These are phyloP conservation scores for Onthophagus taurus DNA, from an alignment of 1,140 invertebrate species.

Conservation along the genomic window DNA sequence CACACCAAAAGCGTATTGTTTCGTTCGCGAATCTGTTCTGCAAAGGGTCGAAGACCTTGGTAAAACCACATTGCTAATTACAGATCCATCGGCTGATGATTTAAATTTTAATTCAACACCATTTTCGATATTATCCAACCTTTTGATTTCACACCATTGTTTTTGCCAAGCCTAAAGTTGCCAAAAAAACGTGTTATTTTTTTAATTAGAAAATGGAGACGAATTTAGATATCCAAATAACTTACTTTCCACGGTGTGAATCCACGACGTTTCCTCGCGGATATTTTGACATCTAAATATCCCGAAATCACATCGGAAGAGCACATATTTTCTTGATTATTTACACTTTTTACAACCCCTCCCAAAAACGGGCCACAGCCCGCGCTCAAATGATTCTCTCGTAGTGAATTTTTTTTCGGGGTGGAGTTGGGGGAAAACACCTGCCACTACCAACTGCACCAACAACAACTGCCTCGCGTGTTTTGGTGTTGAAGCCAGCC, in stretches of 20 bases:
- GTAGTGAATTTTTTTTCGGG: not conserved
- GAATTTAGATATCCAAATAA: not conserved
- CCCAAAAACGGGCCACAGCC: conserved; percentile 10
- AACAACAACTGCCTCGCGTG: not conserved
- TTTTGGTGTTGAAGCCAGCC: no score
- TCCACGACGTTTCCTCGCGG: conserved; percentile 27
- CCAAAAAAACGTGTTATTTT: conserved; percentile 4
- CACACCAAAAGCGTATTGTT: conserved; percentile 46
- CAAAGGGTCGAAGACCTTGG: conserved; percentile 39
- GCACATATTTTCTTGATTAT: conserved; percentile 17
- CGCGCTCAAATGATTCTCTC: conserved; percentile 4
- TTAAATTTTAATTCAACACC: conserved; percentile 30
- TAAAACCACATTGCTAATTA: conserved; percentile 30
- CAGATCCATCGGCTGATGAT: conserved; percentile 24
- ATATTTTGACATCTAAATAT: conserved; percentile 35
- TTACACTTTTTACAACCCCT: conserved; percentile 7
- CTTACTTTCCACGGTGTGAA: conserved; percentile 33
- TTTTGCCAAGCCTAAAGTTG: conserved; percentile 28
- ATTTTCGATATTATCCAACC: conserved; percentile 27
- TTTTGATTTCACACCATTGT: conserved; percentile 34
- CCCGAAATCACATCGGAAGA: conserved; percentile 24
- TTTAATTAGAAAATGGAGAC: conserved; percentile 2
- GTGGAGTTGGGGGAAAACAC: conserved; percentile 12
- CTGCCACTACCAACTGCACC: conserved; percentile 11
- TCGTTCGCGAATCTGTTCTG: conserved; percentile 44